A percentile compares a stretch with the other conserved stretches of the same genome.
phyloP scores from a whole-genome alignment of 1,140 invertebrate species.

The Platyscapa corneri region DNA sequence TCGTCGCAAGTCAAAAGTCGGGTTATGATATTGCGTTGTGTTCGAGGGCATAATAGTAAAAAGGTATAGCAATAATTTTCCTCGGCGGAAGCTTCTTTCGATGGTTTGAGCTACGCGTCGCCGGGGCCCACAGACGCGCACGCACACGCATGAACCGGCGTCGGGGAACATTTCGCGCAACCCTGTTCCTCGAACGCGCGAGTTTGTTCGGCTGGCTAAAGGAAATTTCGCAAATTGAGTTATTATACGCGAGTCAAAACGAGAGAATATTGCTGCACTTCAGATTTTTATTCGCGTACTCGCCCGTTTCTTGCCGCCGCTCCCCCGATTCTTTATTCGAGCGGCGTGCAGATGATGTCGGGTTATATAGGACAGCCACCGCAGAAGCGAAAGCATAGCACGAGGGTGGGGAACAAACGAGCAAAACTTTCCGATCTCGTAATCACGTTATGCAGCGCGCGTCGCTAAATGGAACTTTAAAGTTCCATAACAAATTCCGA shows the following conservation, averaged over 20 bases:
- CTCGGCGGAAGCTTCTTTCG: conserved; percentile 18
- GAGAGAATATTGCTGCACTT: conserved; percentile 18
- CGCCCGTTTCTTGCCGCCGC: background rate
- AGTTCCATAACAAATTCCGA: conserved; percentile 66
- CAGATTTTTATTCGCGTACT: background rate
- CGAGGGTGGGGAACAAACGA: conserved; percentile 51
- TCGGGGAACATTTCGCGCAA: no score
- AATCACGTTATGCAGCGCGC: conserved; percentile 56
- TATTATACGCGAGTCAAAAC: conserved; percentile 38
- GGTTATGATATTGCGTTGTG: background rate
- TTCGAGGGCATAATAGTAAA: background rate
- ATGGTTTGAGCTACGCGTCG: background rate
- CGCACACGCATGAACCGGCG: no score
- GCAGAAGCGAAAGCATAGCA: background rate
- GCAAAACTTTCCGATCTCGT: conserved; percentile 59
- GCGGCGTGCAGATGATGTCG: conserved; percentile 11
- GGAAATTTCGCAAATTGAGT: conserved; percentile 45
- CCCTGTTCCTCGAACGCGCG: no score
- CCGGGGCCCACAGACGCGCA: background rate
- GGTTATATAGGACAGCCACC: conserved; percentile 10
- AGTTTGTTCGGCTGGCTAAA: conserved; percentile 2
- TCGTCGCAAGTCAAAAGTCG: conserved; percentile 4
- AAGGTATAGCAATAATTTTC: conserved; percentile 22
- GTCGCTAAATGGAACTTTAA: conserved; percentile 64
- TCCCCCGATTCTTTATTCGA: conserved; percentile 7